Base-by-base conservation (phyloP, 2,888 invertebrate species). In the Drosophila ustulata region DNA sequence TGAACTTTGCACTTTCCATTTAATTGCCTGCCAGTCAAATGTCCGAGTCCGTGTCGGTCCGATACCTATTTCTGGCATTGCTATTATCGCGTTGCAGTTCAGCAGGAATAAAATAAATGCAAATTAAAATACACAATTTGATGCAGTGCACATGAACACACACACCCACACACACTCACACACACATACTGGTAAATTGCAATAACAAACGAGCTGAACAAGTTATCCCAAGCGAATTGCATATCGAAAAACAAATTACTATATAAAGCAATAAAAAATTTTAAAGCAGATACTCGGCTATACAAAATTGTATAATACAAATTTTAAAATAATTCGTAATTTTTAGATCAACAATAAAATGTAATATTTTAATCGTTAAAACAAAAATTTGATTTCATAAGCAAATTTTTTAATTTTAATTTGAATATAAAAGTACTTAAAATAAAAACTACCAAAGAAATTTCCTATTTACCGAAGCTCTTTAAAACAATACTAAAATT, bases 11-110 rank as follows among this genome's bases (percentile, higher is more conserved):
- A 65, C 66, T 68, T 55, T 55, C 26, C 46, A 58, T 51, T 71
- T 75, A 78, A 80, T 82, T 78, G 70, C 64, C 85, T 75, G 82
- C 56, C 80, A 85, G 70, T 78, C 61, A 63, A 66, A 74, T 71
- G 75, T 71, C 77, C 56, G 46, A 64, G 30, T 30, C 30, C 30
- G 30, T 2, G 50, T 47, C 43, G 52, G 56, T 70, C 65, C 70
- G 70, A 66, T 53, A 46, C 61, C 46, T 75, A 65, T 70, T 66
- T 68, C 37, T 49, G 66, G 37, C 66, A 59, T 72, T 64, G 57
- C 58, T 57, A 67, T 73, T 73, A 66, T 59, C 62, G 50, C 57
- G 58, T 58, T 61, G 49, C 74, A 79, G 49, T 46, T 59, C 30
- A 45, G 23, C n/a, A 65, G 51, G 51, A 73, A 43, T 37, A 53